A percentile compares a stretch with the other conserved stretches of the same genome.
These are phyloP conservation scores for Drosophila watanabei DNA, from an alignment of 1,140 invertebrate species.

Conservation along the genomic window DNA sequence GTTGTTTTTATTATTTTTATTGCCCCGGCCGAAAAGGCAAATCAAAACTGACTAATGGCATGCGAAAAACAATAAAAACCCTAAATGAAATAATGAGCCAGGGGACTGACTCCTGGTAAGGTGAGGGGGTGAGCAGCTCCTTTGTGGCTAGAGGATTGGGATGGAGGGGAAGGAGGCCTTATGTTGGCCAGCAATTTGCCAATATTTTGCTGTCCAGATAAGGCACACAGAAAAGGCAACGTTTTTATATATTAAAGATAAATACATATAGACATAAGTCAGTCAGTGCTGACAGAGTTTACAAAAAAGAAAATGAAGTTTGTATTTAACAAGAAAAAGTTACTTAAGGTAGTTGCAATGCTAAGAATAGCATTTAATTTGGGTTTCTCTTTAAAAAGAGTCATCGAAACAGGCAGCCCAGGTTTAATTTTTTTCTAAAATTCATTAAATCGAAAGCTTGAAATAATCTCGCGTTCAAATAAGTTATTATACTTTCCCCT, in stretches of 20 bases:
- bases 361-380: too few relatives aligned
- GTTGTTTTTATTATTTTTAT: conserved; percentile 84
- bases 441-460: too few relatives aligned
- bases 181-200: conserved; percentile 59
- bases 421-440: too few relatives aligned
- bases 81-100: conserved; percentile 81
- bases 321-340: too few relatives aligned
- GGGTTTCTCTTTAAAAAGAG: too few relatives aligned
- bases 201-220: conserved; percentile 58
- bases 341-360: too few relatives aligned
- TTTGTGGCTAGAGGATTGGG: neutral
- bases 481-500: too few relatives aligned
- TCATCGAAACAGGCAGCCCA: too few relatives aligned
- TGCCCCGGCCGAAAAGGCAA: conserved; percentile 50
- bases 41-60: conserved; percentile 83
- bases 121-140: neutral
- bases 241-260: conserved; percentile 10
- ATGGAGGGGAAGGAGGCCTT: conserved; percentile 13
- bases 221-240: conserved; percentile 29
- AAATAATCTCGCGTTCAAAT: too few relatives aligned
- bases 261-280: neutral
- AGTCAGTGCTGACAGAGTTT: neutral
- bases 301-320: too few relatives aligned
- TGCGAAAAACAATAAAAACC: conserved; percentile 83
- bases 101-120: conserved; percentile 32